Evolutionary conservation across 2,113 vertebrate genomes (phyloP).

Genomic region (Corythoichthys intestinalis): DNA sequence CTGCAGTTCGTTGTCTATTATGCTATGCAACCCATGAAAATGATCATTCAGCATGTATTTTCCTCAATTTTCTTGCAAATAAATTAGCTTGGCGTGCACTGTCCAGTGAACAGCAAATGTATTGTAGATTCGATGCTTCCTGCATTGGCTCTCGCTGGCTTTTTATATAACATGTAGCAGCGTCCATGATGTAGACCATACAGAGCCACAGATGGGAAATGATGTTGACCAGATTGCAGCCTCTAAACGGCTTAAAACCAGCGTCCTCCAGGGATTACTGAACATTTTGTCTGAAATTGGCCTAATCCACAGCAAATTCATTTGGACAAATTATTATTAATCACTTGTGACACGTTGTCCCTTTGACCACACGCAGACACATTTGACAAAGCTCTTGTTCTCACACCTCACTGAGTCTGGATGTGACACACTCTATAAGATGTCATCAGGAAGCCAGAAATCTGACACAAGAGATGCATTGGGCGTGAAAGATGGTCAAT

Average conservation of each 20-base stretch:
- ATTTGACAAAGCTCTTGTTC: not conserved
- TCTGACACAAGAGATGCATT: not conserved
- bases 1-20: not conserved
- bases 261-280: slow-evolving; percentile 3
- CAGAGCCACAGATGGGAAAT: not conserved
- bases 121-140: not conserved
- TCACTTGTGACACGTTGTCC: slow-evolving; percentile 2
- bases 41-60: not conserved
- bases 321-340: not conserved
- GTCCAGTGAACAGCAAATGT: not conserved
- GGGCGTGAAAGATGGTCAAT: too few relatives aligned
- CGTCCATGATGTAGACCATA: not conserved
- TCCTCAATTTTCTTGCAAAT: not conserved
- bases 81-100: not conserved
- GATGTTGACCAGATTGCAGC: slow-evolving; percentile 8
- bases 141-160: not conserved
- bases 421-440: not conserved
- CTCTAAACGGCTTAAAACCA: not conserved
- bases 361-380: not conserved
- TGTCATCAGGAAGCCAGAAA: slow-evolving; percentile 1
- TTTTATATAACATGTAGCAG: not conserved
- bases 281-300: slow-evolving; percentile 2
- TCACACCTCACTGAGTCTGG: not conserved
- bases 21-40: not conserved
- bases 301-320: slow-evolving; percentile 2